Evolutionary conservation across 2,797 vertebrate genomes (phyloP).

Genomic region (Sebastes alutus): DNA sequence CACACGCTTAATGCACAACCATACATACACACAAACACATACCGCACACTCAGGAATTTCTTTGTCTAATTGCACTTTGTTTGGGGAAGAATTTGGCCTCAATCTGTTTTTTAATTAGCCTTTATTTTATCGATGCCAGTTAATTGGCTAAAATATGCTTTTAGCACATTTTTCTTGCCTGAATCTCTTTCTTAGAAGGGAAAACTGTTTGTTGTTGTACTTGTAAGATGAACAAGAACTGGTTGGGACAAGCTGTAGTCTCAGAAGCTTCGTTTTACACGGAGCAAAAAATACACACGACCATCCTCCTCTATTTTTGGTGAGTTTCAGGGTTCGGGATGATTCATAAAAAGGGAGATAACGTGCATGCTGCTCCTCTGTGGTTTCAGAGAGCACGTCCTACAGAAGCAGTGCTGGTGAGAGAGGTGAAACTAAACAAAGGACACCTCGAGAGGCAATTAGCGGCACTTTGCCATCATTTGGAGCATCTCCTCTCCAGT

Average conservation of each 20-base stretch:
- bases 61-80: conserved; percentile 22
- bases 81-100: conserved; percentile 11
- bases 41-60: background rate
- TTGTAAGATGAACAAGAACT: conserved; percentile 5
- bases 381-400: conserved; percentile 32
- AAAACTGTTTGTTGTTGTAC: background rate
- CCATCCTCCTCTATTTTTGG: background rate
- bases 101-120: conserved; percentile 32
- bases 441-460: conserved; percentile 65
- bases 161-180: background rate
- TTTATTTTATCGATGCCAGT: conserved; percentile 2
- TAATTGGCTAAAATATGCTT: conserved; percentile 27
- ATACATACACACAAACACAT: background rate
- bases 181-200: background rate
- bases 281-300: background rate
- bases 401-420: conserved; percentile 25
- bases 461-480: conserved; percentile 60
- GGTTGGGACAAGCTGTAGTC: background rate
- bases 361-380: conserved; percentile 37
- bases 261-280: conserved; percentile 3
- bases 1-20: background rate
- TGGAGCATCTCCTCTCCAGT: conserved; percentile 56
- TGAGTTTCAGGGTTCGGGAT: background rate
- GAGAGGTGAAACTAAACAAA: conserved; percentile 59
- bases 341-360: conserved; percentile 35